Evolutionary conservation across 2,888 invertebrate species (phyloP).

Genomic region (Sclerodermus sp.): DNA sequence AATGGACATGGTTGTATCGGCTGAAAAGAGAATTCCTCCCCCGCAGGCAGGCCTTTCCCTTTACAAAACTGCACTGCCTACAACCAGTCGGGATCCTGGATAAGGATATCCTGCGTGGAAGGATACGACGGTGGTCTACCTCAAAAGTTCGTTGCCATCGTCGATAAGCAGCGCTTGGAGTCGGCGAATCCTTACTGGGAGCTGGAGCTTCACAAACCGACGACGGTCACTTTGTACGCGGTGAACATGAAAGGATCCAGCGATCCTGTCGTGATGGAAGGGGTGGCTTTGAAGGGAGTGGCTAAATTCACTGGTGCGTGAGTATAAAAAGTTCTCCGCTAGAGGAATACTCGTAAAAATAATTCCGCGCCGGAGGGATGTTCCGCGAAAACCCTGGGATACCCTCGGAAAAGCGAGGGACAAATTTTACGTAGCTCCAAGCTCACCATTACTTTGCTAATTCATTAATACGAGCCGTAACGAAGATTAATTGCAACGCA

Average conservation of each 20-base stretch:
- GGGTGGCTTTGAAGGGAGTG: conserved; percentile 81
- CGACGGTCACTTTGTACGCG: conserved; percentile 75
- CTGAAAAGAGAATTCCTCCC: conserved; percentile 18
- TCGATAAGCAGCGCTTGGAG: conserved; percentile 46
- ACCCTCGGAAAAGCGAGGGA: too few species aligned
- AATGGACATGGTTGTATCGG: too few species aligned
- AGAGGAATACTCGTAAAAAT: conserved; percentile 3
- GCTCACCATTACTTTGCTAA: too few species aligned
- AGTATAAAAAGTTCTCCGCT: background rate
- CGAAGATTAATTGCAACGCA: too few species aligned
- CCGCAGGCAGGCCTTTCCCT: conserved; percentile 82
- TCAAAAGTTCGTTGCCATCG: conserved; percentile 73
- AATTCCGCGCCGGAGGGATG: too few species aligned
- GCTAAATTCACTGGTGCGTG: conserved; percentile 60
- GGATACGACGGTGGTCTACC: conserved; percentile 87
- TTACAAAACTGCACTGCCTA: conserved; percentile 84
- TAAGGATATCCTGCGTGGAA: conserved; percentile 86
- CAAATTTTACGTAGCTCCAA: too few species aligned
- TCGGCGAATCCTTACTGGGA: conserved; percentile 50
- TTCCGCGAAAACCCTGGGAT: too few species aligned
- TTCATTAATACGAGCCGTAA: too few species aligned
- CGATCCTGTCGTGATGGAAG: conserved; percentile 80
- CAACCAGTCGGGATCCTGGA: conserved; percentile 82
- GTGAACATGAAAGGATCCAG: conserved; percentile 86
- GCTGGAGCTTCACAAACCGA: conserved; percentile 52